Percentiles rank a stretch among this genome's conserved stretches.
These are phyloP conservation scores for Aphyosemion australe DNA, from an alignment of 2,113 vertebrate species.

Conservation along the genomic window DNA sequence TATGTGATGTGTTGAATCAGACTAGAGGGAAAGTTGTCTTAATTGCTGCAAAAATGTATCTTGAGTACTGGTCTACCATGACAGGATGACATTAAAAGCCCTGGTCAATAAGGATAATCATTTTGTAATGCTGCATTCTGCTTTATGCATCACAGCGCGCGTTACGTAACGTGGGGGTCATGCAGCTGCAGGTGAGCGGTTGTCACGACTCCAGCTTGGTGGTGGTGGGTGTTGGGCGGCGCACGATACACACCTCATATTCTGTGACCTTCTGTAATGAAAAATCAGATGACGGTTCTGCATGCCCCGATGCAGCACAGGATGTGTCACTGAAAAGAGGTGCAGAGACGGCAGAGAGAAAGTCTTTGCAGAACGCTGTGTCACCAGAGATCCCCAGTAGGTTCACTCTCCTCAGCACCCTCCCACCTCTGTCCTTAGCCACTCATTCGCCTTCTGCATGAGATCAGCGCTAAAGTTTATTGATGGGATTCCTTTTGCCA, in stretches of 20 bases:
- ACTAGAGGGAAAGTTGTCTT: too few species aligned
- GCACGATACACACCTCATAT: background rate
- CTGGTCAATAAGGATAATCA: conserved; percentile 12
- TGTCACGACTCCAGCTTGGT: conserved; percentile 58
- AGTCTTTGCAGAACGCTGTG: conserved; percentile 75
- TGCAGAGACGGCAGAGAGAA: conserved; percentile 3
- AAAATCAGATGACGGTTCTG: background rate
- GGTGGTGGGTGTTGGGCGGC: conserved; percentile 9
- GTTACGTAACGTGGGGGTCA: conserved; percentile 60
- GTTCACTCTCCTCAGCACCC: conserved; percentile 38
- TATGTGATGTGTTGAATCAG: too few species aligned
- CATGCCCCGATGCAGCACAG: conserved; percentile 1
- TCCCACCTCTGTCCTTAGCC: conserved; percentile 19
- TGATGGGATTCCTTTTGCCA: conserved; percentile 19
- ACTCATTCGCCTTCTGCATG: conserved; percentile 24
- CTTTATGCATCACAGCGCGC: conserved; percentile 13
- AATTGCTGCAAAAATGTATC: background rate
- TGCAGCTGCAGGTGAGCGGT: conserved; percentile 48
- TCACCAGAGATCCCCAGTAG: conserved; percentile 72
- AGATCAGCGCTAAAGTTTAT: conserved; percentile 14
- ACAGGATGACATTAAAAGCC: background rate
- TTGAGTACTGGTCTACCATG: background rate
- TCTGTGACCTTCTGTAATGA: conserved; percentile 20
- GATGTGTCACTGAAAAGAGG: background rate
- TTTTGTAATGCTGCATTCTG: conserved; percentile 11